Conservation (phyloP, 2,113 vertebrate species). For the Xiphorhynchus elegans region DNA sequence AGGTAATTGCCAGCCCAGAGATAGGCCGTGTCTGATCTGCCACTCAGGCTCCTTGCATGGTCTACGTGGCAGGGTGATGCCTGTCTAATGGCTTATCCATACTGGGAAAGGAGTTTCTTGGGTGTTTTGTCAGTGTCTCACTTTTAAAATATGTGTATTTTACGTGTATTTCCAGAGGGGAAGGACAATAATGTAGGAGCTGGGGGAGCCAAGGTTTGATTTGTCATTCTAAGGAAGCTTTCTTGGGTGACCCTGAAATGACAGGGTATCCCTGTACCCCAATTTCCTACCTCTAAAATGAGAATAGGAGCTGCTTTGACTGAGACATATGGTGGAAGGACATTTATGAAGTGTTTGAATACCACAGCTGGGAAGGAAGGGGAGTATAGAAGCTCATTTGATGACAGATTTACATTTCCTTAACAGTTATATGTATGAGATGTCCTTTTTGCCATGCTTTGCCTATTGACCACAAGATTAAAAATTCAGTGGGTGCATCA, state of each 20-base stretch:
- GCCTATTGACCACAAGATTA: not conserved
- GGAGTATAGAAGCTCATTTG: not conserved
- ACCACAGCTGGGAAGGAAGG: not conserved
- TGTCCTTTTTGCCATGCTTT: not conserved
- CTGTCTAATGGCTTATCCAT: not conserved
- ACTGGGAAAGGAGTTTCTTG: not conserved
- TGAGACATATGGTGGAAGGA: not conserved
- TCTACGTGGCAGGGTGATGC: not conserved
- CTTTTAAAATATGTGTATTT: not conserved
- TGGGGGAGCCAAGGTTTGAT: not conserved
- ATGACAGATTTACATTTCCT: not conserved
- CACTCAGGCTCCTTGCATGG: not conserved
- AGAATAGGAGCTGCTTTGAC: not conserved
- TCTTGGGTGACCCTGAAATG: not conserved
- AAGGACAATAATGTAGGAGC: not conserved
- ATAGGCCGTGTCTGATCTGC: not conserved
- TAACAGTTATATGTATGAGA: not conserved
- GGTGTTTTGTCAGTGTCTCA: not conserved
- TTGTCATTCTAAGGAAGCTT: not conserved
- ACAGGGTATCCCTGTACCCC: not conserved
- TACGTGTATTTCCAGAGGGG: not conserved
- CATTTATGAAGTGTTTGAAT: not conserved
- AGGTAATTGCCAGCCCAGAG: not conserved
- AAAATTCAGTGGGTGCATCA: not conserved
- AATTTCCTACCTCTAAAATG: not conserved